Evolutionary conservation across 2,888 invertebrate species (phyloP).

Genomic region (Mythimna impura): DNA sequence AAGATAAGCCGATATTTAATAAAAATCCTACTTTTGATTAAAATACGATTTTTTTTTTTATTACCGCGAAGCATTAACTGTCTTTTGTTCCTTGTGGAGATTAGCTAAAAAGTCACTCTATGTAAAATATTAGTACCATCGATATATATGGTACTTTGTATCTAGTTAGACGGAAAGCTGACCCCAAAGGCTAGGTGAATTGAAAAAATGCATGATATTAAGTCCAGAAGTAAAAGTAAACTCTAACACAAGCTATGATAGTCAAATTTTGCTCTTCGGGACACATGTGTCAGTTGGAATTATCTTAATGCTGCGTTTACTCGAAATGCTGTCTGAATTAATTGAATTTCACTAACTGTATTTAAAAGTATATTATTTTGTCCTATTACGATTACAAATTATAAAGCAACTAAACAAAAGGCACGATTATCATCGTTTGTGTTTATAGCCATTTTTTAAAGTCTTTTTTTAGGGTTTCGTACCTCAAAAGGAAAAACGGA

Average conservation of each 20-base stretch:
- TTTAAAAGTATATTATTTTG: not conserved
- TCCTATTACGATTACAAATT: not conserved
- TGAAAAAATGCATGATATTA: too few species aligned
- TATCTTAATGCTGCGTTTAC: not conserved
- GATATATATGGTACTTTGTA: not conserved
- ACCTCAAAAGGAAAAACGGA: too few species aligned
- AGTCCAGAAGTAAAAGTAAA: not conserved
- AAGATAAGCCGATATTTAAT: constrained; percentile 18
- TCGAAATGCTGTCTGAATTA: not conserved
- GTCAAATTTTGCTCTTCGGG: too few species aligned
- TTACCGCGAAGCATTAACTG: not conserved
- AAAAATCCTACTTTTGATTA: not conserved
- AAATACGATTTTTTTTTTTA: not conserved
- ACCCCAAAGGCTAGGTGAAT: too few species aligned
- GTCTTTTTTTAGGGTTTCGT: not conserved
- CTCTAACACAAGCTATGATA: not conserved
- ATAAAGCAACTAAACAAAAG: not conserved
- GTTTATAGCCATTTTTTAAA: not conserved
- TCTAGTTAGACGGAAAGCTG: not conserved
- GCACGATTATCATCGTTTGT: not conserved
- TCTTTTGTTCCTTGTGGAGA: too few species aligned
- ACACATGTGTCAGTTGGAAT: not conserved
- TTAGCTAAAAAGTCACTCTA: too few species aligned
- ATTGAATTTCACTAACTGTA: not conserved
- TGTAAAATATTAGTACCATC: not conserved